phyloP scores from a whole-genome alignment of 2,888 invertebrate species.

The Eustalomyia histrio region DNA sequence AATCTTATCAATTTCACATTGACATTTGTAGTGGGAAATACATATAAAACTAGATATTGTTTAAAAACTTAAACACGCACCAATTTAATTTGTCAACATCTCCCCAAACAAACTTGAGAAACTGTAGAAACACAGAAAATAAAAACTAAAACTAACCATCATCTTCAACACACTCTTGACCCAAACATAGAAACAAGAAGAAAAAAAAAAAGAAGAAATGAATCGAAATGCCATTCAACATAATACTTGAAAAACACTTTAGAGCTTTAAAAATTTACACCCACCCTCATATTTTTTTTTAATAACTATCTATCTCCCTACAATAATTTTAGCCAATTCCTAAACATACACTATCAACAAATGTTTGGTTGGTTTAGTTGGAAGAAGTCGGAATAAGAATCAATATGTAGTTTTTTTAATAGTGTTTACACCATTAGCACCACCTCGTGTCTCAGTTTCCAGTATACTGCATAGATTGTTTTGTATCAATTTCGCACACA shows the following conservation, averaged over 20 bases:
- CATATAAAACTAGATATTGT: slow-evolving; percentile 16
- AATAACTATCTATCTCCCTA: background rate
- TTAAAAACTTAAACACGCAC: slow-evolving; percentile 65
- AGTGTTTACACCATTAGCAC: slow-evolving; percentile 7
- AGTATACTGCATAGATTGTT: slow-evolving; percentile 11
- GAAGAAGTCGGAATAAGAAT: slow-evolving; percentile 49
- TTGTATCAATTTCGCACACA: slow-evolving; percentile 25
- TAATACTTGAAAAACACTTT: slow-evolving; percentile 53
- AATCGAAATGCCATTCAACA: slow-evolving; percentile 51
- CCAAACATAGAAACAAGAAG: background rate
- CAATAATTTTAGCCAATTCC: slow-evolving; percentile 47
- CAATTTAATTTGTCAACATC: slow-evolving; percentile 66
- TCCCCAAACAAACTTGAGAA: slow-evolving; percentile 53
- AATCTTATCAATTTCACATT: slow-evolving; percentile 53
- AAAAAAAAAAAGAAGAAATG: slow-evolving; percentile 14
- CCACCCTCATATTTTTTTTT: slow-evolving; percentile 36
- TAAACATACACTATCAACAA: slow-evolving; percentile 52
- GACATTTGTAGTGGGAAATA: slow-evolving; percentile 31
- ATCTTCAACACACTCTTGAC: slow-evolving; percentile 48
- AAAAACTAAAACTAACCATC: slow-evolving; percentile 46
- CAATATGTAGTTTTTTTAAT: slow-evolving; percentile 30
- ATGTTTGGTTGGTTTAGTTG: slow-evolving; percentile 55
- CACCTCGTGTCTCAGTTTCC: slow-evolving; percentile 18
- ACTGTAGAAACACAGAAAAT: slow-evolving; percentile 4
- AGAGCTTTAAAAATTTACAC: slow-evolving; percentile 50